Base-by-base conservation (phyloP, 2,113 vertebrate species). In the Burhinus oedicnemus region DNA sequence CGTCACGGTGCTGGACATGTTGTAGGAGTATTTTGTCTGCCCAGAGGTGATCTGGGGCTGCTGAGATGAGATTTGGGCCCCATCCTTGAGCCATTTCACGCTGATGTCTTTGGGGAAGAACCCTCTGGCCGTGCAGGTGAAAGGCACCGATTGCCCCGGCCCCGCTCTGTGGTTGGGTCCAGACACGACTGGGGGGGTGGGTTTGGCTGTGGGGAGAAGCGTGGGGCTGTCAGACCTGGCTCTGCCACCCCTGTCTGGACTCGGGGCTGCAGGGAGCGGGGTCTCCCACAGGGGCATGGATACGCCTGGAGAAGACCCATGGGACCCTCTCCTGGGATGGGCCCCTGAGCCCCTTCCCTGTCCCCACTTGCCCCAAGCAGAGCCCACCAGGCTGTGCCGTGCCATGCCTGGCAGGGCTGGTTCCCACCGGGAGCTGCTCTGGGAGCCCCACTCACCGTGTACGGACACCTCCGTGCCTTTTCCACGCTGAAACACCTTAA, bases 81-180 rank as follows among this genome's bases (percentile, higher is more conserved):
- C 1, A 6, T 93, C 19, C 94, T 94, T 98, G 69, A 91, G 27
- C 97, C 96, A 98, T 22, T 52, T 87, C 80, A 98, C 90, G 0
- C 0, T 0, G 69, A 98, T 96, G 7, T 57, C 3, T 17, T 15
- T 5, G 3, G 97, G 96, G 64, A 69, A 95, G 95, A 98, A 98
- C 52, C 92, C 92, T 3, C 61, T 27, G 2, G 96, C 57, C 0
- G 49, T 15, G 80, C 97, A 98, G 93, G 30, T 95, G 96, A 98
- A 88, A 72, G 2, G 25, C 90, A 83, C 93, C 1, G 10, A 23
- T 5, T 95, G 26, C 12, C 10, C n/a, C 0, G 80, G 54, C 1
- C 1, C 6, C 3, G 0, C 75, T 87, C 94, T 97, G 12, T 1
- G 6, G 2, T 0, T 0, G 11, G 96, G 95, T 29, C 91, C 65